Evolutionary conservation across 2,888 invertebrate species (phyloP).

Genomic region (Thalpophila matura): DNA sequence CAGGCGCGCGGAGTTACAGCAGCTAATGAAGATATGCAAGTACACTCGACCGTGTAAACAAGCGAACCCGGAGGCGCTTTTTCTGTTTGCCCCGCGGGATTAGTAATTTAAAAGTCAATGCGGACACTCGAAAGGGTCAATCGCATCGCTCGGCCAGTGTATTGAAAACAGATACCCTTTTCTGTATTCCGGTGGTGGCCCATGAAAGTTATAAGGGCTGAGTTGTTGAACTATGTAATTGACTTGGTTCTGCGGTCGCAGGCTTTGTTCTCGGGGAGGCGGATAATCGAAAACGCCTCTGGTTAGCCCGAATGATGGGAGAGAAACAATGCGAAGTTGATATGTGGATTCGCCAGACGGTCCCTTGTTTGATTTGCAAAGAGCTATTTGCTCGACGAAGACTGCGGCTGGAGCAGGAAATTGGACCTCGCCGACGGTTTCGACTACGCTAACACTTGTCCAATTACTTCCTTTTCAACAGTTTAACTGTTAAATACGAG

Average conservation of each 20-base stretch:
- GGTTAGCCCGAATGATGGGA: conserved; percentile 87
- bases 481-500: conserved; percentile 73
- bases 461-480: conserved; percentile 84
- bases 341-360: conserved; percentile 88
- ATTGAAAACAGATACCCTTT: conserved; percentile 91
- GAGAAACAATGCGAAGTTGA: conserved; percentile 90
- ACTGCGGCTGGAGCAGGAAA: conserved; percentile 86
- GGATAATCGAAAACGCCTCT: conserved; percentile 90
- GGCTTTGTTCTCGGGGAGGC: conserved; percentile 88
- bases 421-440: conserved; percentile 79
- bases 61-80: conserved; percentile 81
- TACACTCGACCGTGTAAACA: conserved; percentile 88
- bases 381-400: conserved; percentile 87
- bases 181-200: conserved; percentile 89
- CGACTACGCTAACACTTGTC: conserved; percentile 83
- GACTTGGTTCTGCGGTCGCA: conserved; percentile 90
- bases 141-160: conserved; percentile 85
- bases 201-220: conserved; percentile 91
- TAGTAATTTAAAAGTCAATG: conserved; percentile 91
- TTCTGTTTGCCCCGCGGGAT: conserved; percentile 89
- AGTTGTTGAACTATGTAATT: conserved; percentile 91
- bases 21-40: conserved; percentile 89
- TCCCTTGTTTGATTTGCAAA: conserved; percentile 90
- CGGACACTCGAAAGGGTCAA: conserved; percentile 90
- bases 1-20: conserved; percentile 74